Evolutionary conservation across 2,113 vertebrate genomes (phyloP).

Genomic region (Trematocara variabile): DNA sequence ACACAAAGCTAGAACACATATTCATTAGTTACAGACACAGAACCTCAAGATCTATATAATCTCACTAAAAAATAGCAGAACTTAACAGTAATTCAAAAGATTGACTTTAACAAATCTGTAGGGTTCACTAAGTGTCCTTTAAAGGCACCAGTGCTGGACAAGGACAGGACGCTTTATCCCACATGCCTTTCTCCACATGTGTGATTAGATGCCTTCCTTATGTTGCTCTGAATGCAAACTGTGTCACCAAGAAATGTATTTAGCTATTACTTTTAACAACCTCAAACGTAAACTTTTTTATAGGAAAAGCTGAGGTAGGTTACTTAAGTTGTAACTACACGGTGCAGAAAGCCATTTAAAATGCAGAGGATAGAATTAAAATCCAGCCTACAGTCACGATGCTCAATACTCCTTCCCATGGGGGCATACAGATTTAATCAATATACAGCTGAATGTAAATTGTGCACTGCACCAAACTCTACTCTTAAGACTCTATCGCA

Average conservation of each 20-base stretch:
- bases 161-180: background rate
- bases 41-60: background rate
- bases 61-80: background rate
- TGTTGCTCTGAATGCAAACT: background rate
- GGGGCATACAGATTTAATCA: constrained; percentile 61
- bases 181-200: background rate
- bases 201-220: background rate
- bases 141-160: background rate
- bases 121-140: background rate
- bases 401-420: constrained; percentile 61
- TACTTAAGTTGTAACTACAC: constrained; percentile 51
- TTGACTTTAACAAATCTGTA: background rate
- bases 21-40: background rate
- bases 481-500: constrained; percentile 38
- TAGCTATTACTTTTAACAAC: constrained; percentile 9
- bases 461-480: constrained; percentile 70
- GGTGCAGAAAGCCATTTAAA: constrained; percentile 64
- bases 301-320: constrained; percentile 34
- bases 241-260: background rate
- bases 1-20: background rate
- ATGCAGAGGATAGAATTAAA: constrained; percentile 62
- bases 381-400: constrained; percentile 57
- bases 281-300: constrained; percentile 32
- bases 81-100: background rate
- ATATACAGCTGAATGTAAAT: constrained; percentile 73